Percentiles rank a stretch among this genome's conserved stretches.
Evolutionary conservation across 2,888 invertebrate species (phyloP).

Genomic region (Polylopha cassiicola): DNA sequence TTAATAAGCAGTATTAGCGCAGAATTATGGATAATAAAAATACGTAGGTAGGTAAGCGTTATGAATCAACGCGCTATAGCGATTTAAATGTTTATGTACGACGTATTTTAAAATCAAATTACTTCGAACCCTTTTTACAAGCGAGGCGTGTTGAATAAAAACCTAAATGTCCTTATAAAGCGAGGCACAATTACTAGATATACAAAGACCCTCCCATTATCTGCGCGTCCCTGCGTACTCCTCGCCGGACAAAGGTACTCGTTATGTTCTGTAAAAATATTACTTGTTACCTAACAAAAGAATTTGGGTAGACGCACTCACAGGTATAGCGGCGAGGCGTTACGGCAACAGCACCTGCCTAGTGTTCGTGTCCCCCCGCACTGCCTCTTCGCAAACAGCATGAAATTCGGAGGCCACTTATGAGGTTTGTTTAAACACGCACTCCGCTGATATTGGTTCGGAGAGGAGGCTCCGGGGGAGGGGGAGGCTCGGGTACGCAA

Average conservation of each 20-base stretch:
- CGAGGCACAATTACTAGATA: conserved; percentile 45
- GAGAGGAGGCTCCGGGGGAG: no score
- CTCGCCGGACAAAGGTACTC: conserved; percentile 50
- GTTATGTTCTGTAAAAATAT: conserved; percentile 48
- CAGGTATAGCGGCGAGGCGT: no score
- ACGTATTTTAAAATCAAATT: conserved; percentile 10
- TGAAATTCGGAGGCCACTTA: no score
- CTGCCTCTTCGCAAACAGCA: no score
- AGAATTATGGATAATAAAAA: no score
- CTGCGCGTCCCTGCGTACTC: conserved; percentile 35
- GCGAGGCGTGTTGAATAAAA: conserved; percentile 12
- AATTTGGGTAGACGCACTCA: conserved; percentile 36
- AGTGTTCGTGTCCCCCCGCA: no score
- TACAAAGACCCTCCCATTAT: conserved; percentile 42
- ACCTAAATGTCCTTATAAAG: conserved; percentile 20
- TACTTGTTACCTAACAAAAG: conserved; percentile 49
- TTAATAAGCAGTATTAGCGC: not conserved
- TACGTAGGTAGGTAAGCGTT: conserved; percentile 1
- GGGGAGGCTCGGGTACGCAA: not conserved
- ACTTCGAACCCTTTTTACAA: conserved; percentile 8
- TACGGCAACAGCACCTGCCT: no score
- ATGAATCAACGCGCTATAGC: conserved; percentile 1
- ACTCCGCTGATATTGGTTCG: no score
- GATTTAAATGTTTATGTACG: conserved; percentile 1
- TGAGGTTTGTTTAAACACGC: no score